phyloP scores from a whole-genome alignment of 2,797 vertebrate species.

The Linurgus olivaceus region DNA sequence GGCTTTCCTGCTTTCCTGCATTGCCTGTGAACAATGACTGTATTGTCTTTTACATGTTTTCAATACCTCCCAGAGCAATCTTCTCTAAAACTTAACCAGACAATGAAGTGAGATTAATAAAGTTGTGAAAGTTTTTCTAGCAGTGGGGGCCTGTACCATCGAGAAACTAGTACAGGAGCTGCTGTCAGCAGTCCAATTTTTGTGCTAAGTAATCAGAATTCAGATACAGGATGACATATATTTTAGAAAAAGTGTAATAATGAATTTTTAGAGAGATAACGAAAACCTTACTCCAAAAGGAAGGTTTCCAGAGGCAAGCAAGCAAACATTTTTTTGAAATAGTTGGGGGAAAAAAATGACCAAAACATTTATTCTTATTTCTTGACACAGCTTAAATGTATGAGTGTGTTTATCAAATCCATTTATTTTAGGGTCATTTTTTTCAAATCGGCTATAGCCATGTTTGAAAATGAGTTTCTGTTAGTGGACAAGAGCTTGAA shows the following conservation, averaged over 20 bases:
- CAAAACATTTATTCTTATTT: background rate
- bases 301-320: background rate
- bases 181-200: background rate
- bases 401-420: background rate
- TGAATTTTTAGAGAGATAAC: background rate
- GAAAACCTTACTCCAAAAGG: background rate
- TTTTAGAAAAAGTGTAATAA: background rate
- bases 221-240: background rate
- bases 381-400: background rate
- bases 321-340: background rate
- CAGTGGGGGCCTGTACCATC: background rate
- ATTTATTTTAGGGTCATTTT: background rate
- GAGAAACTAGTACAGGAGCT: background rate
- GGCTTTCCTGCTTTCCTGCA: background rate
- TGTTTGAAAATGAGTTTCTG: background rate
- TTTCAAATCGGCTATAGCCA: background rate
- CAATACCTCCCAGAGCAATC: background rate
- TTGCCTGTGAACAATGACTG: background rate
- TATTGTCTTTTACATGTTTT: background rate
- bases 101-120: background rate
- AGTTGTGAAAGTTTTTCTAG: background rate
- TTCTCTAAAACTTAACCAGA: background rate
- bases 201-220: background rate
- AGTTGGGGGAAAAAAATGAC: background rate
- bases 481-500: background rate